These are phyloP conservation scores for Trogon melanurus DNA, from an alignment of 2,113 vertebrate genomes.

Conservation along the genomic window DNA sequence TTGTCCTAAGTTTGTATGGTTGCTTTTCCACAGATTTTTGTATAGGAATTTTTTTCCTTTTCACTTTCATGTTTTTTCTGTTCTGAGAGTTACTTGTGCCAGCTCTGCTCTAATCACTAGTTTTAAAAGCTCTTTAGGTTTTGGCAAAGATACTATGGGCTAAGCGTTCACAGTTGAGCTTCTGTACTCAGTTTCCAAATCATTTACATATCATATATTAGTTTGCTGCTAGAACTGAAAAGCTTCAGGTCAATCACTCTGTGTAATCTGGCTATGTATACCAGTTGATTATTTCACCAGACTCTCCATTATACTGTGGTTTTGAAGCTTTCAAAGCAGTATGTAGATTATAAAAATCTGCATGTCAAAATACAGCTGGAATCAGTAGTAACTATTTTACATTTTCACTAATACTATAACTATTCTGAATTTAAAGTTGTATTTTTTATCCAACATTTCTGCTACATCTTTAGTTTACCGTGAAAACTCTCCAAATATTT, in stretches of 20 bases:
- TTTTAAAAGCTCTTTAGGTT: neutral
- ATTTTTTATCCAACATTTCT: neutral
- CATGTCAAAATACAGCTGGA: neutral
- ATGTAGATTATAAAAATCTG: neutral
- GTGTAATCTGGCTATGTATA: neutral
- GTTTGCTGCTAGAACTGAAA: neutral
- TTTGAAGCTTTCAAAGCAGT: neutral
- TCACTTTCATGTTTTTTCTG: neutral
- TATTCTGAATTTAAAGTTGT: neutral
- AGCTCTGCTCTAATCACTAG: neutral
- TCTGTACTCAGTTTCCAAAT: neutral
- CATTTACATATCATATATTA: neutral
- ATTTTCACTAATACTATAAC: neutral
- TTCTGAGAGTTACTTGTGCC: neutral
- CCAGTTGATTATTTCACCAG: neutral
- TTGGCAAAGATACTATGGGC: neutral
- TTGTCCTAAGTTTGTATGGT: neutral
- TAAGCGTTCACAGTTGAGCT: neutral
- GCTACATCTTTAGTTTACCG: neutral
- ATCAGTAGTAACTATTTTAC: neutral
- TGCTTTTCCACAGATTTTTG: neutral
- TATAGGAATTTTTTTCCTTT: rapidly evolving
- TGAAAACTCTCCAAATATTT: neutral
- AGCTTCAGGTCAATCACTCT: neutral
- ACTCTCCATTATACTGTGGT: neutral